Percentiles rank a stretch among this genome's conserved stretches.
phyloP scores from a whole-genome alignment of 1,140 invertebrate genomes.

The Chelonus insularis region DNA sequence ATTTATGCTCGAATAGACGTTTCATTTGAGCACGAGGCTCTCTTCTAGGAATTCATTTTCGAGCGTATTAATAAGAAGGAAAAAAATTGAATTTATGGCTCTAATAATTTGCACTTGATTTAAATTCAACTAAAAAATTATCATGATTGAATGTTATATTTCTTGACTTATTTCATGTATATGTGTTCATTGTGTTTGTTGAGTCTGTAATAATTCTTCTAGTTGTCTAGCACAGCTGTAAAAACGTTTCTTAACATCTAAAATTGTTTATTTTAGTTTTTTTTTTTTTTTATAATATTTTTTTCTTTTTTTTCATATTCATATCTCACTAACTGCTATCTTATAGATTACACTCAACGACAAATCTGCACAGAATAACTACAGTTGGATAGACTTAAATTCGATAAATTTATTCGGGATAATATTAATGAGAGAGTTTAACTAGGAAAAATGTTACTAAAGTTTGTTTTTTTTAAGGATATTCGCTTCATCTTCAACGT shows the following conservation, averaged over 20 bases:
- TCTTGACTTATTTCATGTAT: no score
- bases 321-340: neutral
- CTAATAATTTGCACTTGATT: no score
- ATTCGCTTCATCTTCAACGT: neutral
- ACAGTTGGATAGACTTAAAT: conserved; percentile 36
- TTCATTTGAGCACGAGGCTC: neutral
- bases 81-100: no score
- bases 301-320: conserved; percentile 2
- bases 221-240: conserved; percentile 59
- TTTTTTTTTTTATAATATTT: conserved; percentile 10
- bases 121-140: no score
- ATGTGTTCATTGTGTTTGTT: no score
- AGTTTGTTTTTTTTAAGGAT: neutral
- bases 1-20: no score
- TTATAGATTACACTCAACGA: conserved; percentile 16
- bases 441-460: conserved; percentile 37
- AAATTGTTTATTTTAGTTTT: conserved; percentile 21
- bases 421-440: no score
- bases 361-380: conserved; percentile 23
- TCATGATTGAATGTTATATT: no score
- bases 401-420: neutral
- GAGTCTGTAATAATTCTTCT: no score
- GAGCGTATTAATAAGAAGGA: no score
- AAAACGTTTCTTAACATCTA: conserved; percentile 50
- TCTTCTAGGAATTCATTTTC: no score